Percentiles rank a stretch among this genome's conserved stretches.
These are phyloP conservation scores for Etia nguti DNA, from an alignment of 2,113 vertebrate species.

Conservation along the genomic window DNA sequence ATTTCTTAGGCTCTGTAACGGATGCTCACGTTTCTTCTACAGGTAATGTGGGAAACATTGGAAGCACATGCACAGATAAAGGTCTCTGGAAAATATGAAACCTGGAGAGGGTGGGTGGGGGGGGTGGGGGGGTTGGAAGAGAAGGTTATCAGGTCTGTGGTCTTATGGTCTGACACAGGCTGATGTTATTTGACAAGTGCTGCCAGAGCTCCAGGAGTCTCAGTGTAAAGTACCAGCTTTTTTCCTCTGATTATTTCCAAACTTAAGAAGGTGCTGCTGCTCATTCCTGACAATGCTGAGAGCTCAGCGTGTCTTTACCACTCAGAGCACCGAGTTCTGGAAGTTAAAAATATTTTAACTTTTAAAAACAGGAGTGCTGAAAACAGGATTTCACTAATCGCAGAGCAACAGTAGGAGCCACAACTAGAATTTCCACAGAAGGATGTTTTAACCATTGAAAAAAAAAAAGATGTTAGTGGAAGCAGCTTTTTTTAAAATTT, in stretches of 20 bases:
- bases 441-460: not conserved
- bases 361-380: not conserved
- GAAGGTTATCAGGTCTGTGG: not conserved
- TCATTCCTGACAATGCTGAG: slow-evolving; percentile 7
- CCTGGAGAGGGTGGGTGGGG: not conserved
- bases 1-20: not conserved
- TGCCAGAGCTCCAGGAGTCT: not conserved
- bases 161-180: not conserved
- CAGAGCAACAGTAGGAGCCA: slow-evolving; percentile 10
- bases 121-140: not conserved
- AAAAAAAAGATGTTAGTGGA: not conserved
- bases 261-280: not conserved
- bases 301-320: slow-evolving; percentile 7
- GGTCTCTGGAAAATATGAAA: not conserved
- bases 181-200: not conserved
- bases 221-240: not conserved
- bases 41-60: not conserved
- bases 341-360: slow-evolving; percentile 20
- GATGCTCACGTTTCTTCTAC: not conserved
- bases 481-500: not conserved
- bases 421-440: not conserved
- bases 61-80: not conserved
- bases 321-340: not conserved
- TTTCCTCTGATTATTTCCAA: slow-evolving; percentile 4
- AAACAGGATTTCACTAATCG: slow-evolving; percentile 40